Base-by-base conservation (phyloP, 1,140 invertebrate species). In the Hylyphantes graminicola region DNA sequence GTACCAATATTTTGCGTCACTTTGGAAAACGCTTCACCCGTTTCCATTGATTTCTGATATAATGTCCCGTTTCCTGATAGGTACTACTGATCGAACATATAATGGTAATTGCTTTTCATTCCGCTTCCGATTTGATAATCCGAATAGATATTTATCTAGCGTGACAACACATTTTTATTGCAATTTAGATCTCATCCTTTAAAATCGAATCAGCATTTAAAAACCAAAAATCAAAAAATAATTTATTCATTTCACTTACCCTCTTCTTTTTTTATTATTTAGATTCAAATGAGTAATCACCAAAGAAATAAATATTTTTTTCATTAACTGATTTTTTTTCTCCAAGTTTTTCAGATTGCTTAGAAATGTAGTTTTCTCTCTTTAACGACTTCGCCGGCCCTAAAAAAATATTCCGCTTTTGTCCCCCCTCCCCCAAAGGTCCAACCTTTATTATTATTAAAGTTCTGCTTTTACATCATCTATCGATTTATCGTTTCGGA, bases 391-490 rank as follows among this genome's bases (percentile, higher is more conserved):
- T 73, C 70, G 17, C 11, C 50, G 54, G 65, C 63, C 67, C 55
- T 35, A 35, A 35, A 35, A 68, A 57, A 54, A 64, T 68, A 73
- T 82, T 51, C 55, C 61, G 63, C 59, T 13, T 63, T 81, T 81
- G 57, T 81, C 72, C 61, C 55, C 48, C 61, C 15, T 73, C 64
- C 54, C 11, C 57, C 68, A 82, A 73, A 73, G 57, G 57, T 54
- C 55, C 68, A 63, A 74, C 74, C 79, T 74, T 82, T 82, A 82
- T 82, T 74, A 74, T 82, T 82, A 82, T 82, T 82, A 82, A 82
- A 82, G 79, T 74, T 82, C 19, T 74, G 59, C 64, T 70, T 82
- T 82, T 70, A 74, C 79, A 82, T 82, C 59, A 73, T 82, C 48
- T 82, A 82, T 82, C 70, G 79, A 82, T 82, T 82, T 82, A 74